Percentiles rank a stretch among this genome's conserved stretches.
Evolutionary conservation across 2,888 invertebrate species (phyloP).

Genomic region (Timandra comae): DNA sequence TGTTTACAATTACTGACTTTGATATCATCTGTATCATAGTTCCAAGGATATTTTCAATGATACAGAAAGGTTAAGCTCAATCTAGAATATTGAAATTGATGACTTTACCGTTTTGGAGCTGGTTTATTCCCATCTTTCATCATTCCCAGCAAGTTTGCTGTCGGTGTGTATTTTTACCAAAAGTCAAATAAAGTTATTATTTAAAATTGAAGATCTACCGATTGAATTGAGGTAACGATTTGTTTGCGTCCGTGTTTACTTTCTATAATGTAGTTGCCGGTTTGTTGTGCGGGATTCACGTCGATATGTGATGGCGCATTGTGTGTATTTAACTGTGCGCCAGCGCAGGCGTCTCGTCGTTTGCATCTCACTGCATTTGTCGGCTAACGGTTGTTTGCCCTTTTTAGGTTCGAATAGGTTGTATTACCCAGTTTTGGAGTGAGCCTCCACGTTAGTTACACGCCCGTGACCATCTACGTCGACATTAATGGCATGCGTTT

Average conservation of each 20-base stretch:
- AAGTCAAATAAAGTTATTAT: no score
- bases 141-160: no score
- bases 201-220: no score
- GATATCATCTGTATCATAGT: no score
- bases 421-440: slow-evolving; percentile 33
- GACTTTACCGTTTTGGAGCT: no score
- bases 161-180: no score
- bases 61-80: no score
- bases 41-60: no score
- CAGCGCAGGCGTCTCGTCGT: slow-evolving; percentile 29
- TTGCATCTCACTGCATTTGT: slow-evolving; percentile 52
- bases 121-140: no score
- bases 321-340: slow-evolving; percentile 44
- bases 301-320: slow-evolving; percentile 35
- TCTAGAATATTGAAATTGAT: no score
- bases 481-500: slow-evolving; percentile 10
- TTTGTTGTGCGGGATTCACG: slow-evolving; percentile 30
- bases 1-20: no score
- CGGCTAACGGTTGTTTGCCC: slow-evolving; percentile 50
- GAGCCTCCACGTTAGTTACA: slow-evolving; percentile 27
- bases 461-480: slow-evolving; percentile 21
- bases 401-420: slow-evolving; percentile 41
- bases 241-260: slow-evolving; percentile 37
- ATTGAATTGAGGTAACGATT: slow-evolving; percentile 39
- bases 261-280: slow-evolving; percentile 34